Evolutionary conservation across 1,140 invertebrate species (phyloP), one percentile per base, ranked within the genome.

Genomic region (Schlechtendalia chinensis): DNA sequence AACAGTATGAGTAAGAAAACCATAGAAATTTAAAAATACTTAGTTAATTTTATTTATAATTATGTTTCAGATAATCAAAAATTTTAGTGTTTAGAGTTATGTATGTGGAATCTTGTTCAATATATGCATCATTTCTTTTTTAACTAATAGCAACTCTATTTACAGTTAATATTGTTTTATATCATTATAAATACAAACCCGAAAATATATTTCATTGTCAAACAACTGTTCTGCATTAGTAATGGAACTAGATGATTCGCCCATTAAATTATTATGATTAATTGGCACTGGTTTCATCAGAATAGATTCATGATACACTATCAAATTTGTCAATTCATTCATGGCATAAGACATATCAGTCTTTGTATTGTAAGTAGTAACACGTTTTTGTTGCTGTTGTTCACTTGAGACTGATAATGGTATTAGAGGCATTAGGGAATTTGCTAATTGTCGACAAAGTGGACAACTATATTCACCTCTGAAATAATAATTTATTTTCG

Each of bases 391-490:
- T 19, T 54, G 14, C 14, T 71, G 47, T 1, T 72, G 27, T 19
- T 19, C 50, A 54, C 12, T 47, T 4, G 32, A 39, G 22, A 6
- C 0, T 54, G 16, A 1, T 47, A 6, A n/a, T 71, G 67, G 67
- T 27, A 71, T 91, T 22, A 98, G 87, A 5, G 96, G 96, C 81
- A 98, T 87, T 81, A 97, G 94, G 14, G 94, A 93, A 87, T 98
- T 98, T 5, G 95, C 94, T 24, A 97, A 87, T 87, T 98, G 96
- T 22, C 96, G 90, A 87, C 96, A 98, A 32, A 98, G 87, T 5
- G 96, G 96, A 87, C 96, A 98, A 81, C 93, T 90, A 88, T 96
- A 98, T 88, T 98, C 96, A 27, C 94, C 94, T 63, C 92, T 91
- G 83, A 81, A 84, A 86, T 22, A 17, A 50, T 54, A 32, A 54